A percentile compares a stretch with the other conserved stretches of the same genome.
Evolutionary conservation across 2,888 invertebrate species (phyloP).

Genomic region (Apeira syringaria): DNA sequence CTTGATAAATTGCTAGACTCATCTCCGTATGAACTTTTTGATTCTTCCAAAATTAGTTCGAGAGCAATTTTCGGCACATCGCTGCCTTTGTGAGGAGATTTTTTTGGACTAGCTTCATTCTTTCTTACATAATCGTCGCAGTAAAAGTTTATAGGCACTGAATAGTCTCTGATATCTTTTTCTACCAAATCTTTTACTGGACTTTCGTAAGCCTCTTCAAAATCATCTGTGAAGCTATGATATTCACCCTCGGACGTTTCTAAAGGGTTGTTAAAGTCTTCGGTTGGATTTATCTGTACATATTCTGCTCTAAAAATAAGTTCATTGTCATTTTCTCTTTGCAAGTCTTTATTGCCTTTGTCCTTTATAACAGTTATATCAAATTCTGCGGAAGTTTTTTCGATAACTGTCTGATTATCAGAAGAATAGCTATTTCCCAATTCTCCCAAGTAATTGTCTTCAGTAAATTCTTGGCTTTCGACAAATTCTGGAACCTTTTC

Average conservation of each 20-base stretch:
- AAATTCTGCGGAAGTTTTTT: not conserved
- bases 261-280: slow-evolving; percentile 41
- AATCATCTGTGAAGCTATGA: slow-evolving; percentile 72
- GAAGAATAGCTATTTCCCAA: slow-evolving; percentile 59
- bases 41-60: slow-evolving; percentile 76
- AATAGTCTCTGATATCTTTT: slow-evolving; percentile 77
- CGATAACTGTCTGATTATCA: slow-evolving; percentile 53
- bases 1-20: slow-evolving; percentile 50
- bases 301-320: slow-evolving; percentile 41
- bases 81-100: slow-evolving; percentile 51
- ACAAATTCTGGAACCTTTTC: slow-evolving; percentile 56
- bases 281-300: slow-evolving; percentile 29
- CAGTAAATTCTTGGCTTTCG: slow-evolving; percentile 72
- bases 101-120: slow-evolving; percentile 46
- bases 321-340: slow-evolving; percentile 10
- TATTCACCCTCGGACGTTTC: slow-evolving; percentile 71
- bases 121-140: slow-evolving; percentile 60
- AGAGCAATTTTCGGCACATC: slow-evolving; percentile 45
- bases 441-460: slow-evolving; percentile 69
- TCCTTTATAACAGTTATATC: slow-evolving; percentile 11
- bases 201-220: slow-evolving; percentile 69
- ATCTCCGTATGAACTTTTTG: slow-evolving; percentile 67
- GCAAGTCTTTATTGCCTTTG: slow-evolving; percentile 14
- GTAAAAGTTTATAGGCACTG: slow-evolving; percentile 72
- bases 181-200: slow-evolving; percentile 71